Conservation (phyloP, 2,113 vertebrate species). For the Chlamydotis undulata region DNA sequence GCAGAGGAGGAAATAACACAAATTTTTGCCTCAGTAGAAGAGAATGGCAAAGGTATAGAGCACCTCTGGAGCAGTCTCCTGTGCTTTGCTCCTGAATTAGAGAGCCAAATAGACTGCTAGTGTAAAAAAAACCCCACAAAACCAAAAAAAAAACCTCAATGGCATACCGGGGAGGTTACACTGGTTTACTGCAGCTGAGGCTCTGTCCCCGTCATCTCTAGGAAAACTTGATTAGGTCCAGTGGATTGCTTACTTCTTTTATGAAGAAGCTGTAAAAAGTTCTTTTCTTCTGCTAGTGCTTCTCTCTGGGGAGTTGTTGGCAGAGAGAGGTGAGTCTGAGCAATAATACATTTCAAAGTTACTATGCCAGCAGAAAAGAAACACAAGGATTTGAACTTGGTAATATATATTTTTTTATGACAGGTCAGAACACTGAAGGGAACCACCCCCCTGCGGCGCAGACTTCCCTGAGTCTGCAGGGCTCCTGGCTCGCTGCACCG, state of each 20-base stretch:
- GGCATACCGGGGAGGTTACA: not conserved
- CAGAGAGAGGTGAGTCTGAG: slow-evolving; percentile 58
- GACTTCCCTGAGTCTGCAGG: not conserved
- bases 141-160: not conserved
- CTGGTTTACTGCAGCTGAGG: not conserved
- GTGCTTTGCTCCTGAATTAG: not conserved
- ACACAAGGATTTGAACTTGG: slow-evolving; percentile 58
- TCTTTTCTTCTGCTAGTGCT: slow-evolving; percentile 63
- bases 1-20: not conserved
- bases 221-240: slow-evolving; percentile 65
- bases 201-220: not conserved
- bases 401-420: slow-evolving; percentile 62
- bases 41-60: not conserved
- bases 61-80: not conserved
- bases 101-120: not conserved
- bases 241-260: slow-evolving; percentile 63
- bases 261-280: slow-evolving; percentile 64
- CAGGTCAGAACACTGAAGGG: slow-evolving; percentile 42
- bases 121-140: not conserved
- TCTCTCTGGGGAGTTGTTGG: slow-evolving; percentile 69
- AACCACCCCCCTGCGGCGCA: not conserved
- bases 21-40: not conserved
- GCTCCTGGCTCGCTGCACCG: not conserved
- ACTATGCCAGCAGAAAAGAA: slow-evolving; percentile 73
- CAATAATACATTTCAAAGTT: slow-evolving; percentile 71